Conservation (phyloP, 2,113 vertebrate genomes). For the Sinocyclocheilus maitianheensis region DNA sequence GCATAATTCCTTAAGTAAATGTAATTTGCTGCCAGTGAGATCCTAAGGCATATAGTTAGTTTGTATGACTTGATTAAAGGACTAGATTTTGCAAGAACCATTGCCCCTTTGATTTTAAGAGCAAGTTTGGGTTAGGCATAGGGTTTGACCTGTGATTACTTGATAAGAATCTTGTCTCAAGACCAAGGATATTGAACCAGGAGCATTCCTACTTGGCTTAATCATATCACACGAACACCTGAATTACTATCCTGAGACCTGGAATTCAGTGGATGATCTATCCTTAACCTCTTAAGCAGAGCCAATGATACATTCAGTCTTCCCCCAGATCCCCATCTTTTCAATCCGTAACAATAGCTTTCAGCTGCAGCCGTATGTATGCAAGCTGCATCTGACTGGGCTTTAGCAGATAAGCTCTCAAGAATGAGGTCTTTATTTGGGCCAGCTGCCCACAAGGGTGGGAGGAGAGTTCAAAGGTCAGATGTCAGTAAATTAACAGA, state of each 20-base stretch:
- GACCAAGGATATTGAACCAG: neutral
- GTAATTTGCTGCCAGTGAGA: neutral
- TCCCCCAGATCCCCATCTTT: constrained; percentile 44
- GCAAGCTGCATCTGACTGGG: constrained; percentile 61
- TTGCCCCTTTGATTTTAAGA: neutral
- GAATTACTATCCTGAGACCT: neutral
- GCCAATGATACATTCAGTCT: constrained; percentile 41
- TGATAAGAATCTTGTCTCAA: neutral
- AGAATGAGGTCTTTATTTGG: constrained; percentile 65
- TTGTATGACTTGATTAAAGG: neutral
- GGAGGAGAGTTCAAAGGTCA: constrained; percentile 47
- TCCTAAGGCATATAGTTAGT: neutral
- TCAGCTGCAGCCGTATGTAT: constrained; percentile 3
- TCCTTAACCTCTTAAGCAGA: constrained; percentile 1
- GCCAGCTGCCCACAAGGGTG: constrained; percentile 54
- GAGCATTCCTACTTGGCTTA: neutral
- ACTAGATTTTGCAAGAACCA: neutral
- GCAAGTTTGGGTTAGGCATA: neutral
- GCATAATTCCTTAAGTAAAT: neutral
- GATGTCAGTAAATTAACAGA: constrained; percentile 61
- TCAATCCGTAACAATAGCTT: constrained; percentile 47
- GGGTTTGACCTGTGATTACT: neutral
- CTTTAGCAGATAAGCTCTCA: constrained; percentile 61
- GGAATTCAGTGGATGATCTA: neutral
- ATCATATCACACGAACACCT: neutral